A percentile compares a stretch with the other conserved stretches of the same genome.
phyloP scores from a whole-genome alignment of 2,797 vertebrate genomes.

The Eulemur coronatus region DNA sequence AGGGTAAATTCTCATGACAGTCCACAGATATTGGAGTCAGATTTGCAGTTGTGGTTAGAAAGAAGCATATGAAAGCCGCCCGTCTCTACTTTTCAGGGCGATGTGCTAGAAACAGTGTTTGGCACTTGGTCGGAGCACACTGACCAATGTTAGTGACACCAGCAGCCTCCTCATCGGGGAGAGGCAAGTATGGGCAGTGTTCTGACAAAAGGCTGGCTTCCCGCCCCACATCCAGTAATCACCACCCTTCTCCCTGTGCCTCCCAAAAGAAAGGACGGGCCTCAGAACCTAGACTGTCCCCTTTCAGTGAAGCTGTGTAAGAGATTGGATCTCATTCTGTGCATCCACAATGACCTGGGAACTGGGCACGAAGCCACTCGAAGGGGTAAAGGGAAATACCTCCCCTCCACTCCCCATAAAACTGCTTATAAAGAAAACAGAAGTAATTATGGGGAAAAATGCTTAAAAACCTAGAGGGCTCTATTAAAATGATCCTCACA shows the following conservation, averaged over 20 bases:
- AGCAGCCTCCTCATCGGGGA: background rate
- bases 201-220: background rate
- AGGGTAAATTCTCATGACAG: conserved; percentile 43
- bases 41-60: background rate
- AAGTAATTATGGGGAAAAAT: conserved; percentile 72
- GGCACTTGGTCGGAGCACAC: background rate
- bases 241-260: background rate
- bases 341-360: conserved; percentile 41
- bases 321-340: background rate
- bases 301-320: background rate
- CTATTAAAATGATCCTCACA: conserved; percentile 70
- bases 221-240: background rate
- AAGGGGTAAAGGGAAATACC: conserved; percentile 64
- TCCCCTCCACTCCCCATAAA: conserved; percentile 63
- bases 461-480: conserved; percentile 72
- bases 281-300: background rate
- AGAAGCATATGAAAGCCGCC: background rate
- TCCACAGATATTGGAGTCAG: conserved; percentile 31
- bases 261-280: background rate
- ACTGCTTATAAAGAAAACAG: conserved; percentile 72
- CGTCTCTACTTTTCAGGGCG: background rate
- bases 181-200: background rate
- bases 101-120: background rate
- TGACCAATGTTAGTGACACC: background rate
- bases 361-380: conserved; percentile 55